These are phyloP conservation scores for Apocrypta bakeri DNA, from an alignment of 1,140 invertebrate species.

Conservation along the genomic window DNA sequence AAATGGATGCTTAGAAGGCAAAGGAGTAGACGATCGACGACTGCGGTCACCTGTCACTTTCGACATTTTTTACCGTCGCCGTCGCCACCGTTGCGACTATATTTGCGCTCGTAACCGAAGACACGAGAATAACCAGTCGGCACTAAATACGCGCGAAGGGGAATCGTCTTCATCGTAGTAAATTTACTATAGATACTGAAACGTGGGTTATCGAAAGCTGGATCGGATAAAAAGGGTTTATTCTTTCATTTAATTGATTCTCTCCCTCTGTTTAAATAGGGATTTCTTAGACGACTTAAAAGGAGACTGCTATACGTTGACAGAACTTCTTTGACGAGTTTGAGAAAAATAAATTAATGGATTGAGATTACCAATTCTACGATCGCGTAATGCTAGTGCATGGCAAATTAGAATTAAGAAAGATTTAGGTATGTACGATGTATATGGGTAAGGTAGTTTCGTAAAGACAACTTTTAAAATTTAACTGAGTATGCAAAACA, in stretches of 20 bases:
- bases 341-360: not conserved
- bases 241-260: constrained; percentile 23
- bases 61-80: constrained; percentile 3
- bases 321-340: not conserved
- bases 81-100: not conserved
- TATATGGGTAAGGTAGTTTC: too few species aligned
- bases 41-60: constrained; percentile 26
- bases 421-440: too few species aligned
- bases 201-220: not conserved
- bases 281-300: not conserved
- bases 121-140: constrained; percentile 6
- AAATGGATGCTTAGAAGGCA: not conserved
- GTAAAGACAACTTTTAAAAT: too few species aligned
- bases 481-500: not conserved
- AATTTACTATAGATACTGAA: not conserved
- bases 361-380: not conserved
- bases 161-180: not conserved
- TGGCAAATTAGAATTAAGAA: not conserved
- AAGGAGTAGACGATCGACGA: constrained; percentile 5
- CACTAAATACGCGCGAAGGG: not conserved
- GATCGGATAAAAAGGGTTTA: not conserved
- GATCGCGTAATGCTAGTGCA: too few species aligned
- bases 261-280: not conserved
- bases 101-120: constrained; percentile 20
- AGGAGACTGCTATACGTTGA: not conserved